phyloP scores from a whole-genome alignment of 2,113 vertebrate genomes.

The Spheniscus mendiculus region DNA sequence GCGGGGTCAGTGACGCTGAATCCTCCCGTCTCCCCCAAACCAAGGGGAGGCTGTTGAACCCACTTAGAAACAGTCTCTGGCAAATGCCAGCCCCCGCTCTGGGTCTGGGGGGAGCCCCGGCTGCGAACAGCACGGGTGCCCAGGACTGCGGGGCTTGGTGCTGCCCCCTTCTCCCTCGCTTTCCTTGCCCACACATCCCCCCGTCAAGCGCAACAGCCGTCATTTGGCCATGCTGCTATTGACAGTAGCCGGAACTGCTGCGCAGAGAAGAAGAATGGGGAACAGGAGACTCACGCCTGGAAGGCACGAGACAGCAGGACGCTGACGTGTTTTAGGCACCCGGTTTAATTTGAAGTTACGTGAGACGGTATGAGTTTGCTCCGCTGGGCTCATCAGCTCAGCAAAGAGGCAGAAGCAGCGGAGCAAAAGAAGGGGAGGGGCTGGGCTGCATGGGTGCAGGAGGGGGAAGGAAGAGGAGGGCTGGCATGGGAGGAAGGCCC shows the following conservation, averaged over 20 bases:
- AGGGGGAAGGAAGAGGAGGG: neutral
- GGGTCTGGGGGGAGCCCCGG: neutral
- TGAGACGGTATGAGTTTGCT: neutral
- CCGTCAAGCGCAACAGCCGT: accelerated
- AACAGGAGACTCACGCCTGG: accelerated
- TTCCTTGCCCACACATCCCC: neutral
- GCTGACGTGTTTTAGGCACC: neutral
- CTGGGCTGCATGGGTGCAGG: neutral
- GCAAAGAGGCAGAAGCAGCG: neutral
- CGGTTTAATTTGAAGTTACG: neutral
- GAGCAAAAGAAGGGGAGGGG: neutral
- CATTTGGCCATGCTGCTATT: accelerated
- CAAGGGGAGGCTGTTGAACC: neutral
- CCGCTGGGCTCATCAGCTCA: neutral
- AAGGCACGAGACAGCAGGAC: neutral
- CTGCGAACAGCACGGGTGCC: accelerated
- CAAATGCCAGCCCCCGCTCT: accelerated
- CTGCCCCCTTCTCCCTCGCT: neutral
- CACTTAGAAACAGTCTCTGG: neutral
- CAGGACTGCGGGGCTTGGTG: neutral
- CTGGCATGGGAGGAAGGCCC: neutral
- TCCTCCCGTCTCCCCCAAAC: neutral
- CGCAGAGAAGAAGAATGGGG: accelerated
- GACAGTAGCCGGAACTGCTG: neutral
- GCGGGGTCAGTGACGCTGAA: too few relatives aligned